phyloP scores from a whole-genome alignment of 2,888 invertebrate genomes.

The Labia minor region DNA sequence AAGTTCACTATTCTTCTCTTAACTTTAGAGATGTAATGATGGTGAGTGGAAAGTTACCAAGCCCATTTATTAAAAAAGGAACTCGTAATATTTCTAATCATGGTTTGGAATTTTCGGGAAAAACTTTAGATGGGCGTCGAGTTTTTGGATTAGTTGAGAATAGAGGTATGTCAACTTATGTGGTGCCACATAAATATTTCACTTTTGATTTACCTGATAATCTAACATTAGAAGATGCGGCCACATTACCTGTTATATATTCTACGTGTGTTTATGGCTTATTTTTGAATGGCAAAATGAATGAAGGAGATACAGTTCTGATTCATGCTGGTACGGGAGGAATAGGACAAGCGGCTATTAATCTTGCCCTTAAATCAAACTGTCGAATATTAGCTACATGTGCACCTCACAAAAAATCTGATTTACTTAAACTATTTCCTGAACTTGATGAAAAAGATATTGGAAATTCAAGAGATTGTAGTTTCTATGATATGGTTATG shows the following conservation, averaged over 20 bases:
- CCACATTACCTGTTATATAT: constrained; percentile 38
- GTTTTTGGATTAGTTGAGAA: constrained; percentile 37
- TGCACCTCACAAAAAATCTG: constrained; percentile 48
- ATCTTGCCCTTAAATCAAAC: constrained; percentile 51
- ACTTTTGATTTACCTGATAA: constrained; percentile 45
- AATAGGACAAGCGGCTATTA: constrained; percentile 67
- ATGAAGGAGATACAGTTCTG: constrained; percentile 37
- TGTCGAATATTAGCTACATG: constrained; percentile 62
- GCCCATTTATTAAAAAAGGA: constrained; percentile 47
- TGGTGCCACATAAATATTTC: constrained; percentile 40
- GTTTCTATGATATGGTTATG: too few relatives aligned
- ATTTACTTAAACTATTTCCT: constrained; percentile 42
- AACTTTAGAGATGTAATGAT: constrained; percentile 95
- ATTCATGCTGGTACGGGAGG: constrained; percentile 57
- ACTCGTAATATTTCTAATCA: constrained; percentile 36
- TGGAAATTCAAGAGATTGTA: constrained; percentile 76
- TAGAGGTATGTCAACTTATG: constrained; percentile 43
- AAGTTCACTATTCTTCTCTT: constrained; percentile 64
- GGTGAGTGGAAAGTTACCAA: constrained; percentile 77
- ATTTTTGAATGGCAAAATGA: constrained; percentile 44
- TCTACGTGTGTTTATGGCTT: constrained; percentile 36
- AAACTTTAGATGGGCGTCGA: constrained; percentile 32
- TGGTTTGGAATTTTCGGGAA: constrained; percentile 44
- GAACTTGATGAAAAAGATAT: constrained; percentile 53
- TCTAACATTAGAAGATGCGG: constrained; percentile 53